These are phyloP conservation scores for Parambassis ranga DNA, from an alignment of 2,797 vertebrate species.

Conservation along the genomic window DNA sequence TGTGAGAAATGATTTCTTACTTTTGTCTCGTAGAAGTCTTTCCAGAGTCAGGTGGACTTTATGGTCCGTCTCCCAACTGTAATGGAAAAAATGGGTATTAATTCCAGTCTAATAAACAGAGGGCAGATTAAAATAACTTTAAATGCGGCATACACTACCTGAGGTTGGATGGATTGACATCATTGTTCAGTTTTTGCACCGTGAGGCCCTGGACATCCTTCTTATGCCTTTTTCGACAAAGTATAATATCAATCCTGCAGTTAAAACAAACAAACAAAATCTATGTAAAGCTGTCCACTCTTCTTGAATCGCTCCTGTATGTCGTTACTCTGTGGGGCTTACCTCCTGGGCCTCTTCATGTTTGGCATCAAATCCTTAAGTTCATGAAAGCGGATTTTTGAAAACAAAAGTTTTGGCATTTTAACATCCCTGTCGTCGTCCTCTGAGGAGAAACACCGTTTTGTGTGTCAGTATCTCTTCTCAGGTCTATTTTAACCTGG, in stretches of 20 bases:
- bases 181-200: conserved; percentile 37
- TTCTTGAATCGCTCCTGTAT: no score
- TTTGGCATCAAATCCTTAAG: conserved; percentile 68
- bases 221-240: conserved; percentile 47
- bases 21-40: conserved; percentile 65
- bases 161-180: conserved; percentile 15
- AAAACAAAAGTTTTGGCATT: conserved; percentile 73
- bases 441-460: neutral
- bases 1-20: conserved; percentile 40
- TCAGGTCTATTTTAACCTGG: neutral
- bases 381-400: conserved; percentile 59
- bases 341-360: conserved; percentile 62
- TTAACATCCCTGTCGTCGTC: conserved; percentile 39
- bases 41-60: conserved; percentile 47
- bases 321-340: conserved; percentile 9
- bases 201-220: conserved; percentile 39
- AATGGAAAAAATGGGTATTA: neutral
- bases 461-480: neutral
- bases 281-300: neutral
- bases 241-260: conserved; percentile 59
- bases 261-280: neutral
- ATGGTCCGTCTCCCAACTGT: conserved; percentile 33
- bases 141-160: conserved; percentile 34
- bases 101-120: neutral
- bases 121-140: neutral